phyloP scores from a whole-genome alignment of 2,113 vertebrate genomes.

The Pseudonaja textilis region DNA sequence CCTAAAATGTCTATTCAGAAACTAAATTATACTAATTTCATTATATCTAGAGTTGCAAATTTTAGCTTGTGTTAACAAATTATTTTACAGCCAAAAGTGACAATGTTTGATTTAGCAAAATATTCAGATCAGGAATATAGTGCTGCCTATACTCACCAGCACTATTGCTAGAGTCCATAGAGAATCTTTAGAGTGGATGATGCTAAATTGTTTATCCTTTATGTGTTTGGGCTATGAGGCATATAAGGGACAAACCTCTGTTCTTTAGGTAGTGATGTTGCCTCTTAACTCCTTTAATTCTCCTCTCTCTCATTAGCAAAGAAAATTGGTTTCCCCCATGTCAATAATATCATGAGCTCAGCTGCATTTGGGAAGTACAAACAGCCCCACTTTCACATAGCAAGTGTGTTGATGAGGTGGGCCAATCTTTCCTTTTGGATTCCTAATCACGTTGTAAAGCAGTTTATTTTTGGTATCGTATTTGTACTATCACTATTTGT shows the following conservation, averaged over 20 bases:
- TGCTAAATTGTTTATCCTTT: not conserved
- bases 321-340: not conserved
- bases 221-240: not conserved
- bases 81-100: not conserved
- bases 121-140: not conserved
- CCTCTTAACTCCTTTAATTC: not conserved
- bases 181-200: not conserved
- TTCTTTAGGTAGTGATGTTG: not conserved
- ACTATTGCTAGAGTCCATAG: not conserved
- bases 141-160: not conserved
- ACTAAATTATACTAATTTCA: not conserved
- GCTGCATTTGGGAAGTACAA: not conserved
- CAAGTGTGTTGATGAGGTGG: not conserved
- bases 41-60: not conserved
- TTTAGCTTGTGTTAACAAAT: not conserved
- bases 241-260: not conserved
- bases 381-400: not conserved
- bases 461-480: not conserved
- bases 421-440: not conserved
- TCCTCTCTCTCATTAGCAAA: not conserved
- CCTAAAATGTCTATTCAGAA: not conserved
- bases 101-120: not conserved
- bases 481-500: not conserved
- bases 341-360: not conserved
- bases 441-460: not conserved